Conservation (phyloP, 2,113 vertebrate species). For the Thamnaconus septentrionalis region DNA sequence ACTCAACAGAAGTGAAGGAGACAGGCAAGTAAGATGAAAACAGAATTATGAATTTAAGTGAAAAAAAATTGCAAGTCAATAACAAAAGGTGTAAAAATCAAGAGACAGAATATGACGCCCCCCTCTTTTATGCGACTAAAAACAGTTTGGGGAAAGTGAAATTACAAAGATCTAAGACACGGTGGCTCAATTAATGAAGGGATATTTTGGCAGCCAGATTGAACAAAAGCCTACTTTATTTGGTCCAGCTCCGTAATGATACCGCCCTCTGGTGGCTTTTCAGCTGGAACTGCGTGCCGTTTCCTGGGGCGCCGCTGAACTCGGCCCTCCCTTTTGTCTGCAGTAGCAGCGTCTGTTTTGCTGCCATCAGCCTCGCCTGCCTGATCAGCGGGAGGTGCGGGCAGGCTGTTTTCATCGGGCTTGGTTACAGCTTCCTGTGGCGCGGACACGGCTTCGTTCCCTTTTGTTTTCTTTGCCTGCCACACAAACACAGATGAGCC, state of each 20-base stretch:
- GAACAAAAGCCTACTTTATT: constrained; percentile 18
- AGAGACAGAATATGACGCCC: no score
- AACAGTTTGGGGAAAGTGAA: no score
- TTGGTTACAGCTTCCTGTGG: constrained; percentile 22
- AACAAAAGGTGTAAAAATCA: no score
- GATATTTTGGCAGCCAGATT: no score
- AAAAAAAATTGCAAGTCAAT: no score
- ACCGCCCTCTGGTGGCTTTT: constrained; percentile 61
- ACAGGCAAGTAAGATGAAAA: neutral
- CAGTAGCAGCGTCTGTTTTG: constrained; percentile 7
- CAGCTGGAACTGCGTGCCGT: constrained; percentile 10
- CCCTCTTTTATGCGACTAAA: no score
- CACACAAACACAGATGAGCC: neutral
- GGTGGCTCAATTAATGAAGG: no score
- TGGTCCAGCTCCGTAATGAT: constrained; percentile 23
- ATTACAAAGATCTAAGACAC: no score
- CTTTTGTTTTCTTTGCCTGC: constrained; percentile 57
- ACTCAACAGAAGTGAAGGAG: constrained; percentile 1
- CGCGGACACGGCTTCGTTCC: constrained; percentile 32
- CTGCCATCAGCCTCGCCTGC: constrained; percentile 4
- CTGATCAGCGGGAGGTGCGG: constrained; percentile 44
- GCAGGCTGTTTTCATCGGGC: constrained; percentile 24
- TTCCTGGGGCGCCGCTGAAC: constrained; percentile 10
- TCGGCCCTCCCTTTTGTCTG: constrained; percentile 15
- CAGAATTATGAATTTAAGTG: no score